Conservation (phyloP, 2,113 vertebrate genomes). For the Tachysurus vachellii region DNA sequence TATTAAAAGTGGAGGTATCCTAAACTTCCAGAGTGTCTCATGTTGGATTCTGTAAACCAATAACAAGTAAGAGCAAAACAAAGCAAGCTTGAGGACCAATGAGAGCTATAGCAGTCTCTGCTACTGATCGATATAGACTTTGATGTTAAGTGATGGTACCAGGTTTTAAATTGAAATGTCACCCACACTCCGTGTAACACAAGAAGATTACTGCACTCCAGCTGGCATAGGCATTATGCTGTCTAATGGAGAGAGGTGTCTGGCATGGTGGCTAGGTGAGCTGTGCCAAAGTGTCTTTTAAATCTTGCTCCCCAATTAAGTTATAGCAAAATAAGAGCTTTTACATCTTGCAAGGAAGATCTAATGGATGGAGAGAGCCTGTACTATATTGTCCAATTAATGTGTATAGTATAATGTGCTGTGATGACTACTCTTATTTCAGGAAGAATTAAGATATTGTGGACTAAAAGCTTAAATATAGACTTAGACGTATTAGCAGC, state of each 20-base stretch:
- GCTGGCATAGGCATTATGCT: slow-evolving; percentile 59
- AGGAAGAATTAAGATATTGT: background rate
- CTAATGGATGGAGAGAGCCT: slow-evolving; percentile 35
- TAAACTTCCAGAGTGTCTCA: background rate
- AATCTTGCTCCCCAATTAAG: slow-evolving; percentile 53
- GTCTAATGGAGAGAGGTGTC: slow-evolving; percentile 57
- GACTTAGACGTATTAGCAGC: background rate
- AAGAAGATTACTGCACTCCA: slow-evolving; percentile 63
- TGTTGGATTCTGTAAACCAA: background rate
- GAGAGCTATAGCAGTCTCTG: slow-evolving; percentile 49
- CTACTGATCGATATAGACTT: slow-evolving; percentile 67
- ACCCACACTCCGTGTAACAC: slow-evolving; percentile 64
- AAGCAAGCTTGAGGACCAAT: slow-evolving; percentile 15
- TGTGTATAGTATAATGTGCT: background rate
- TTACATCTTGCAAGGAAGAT: slow-evolving; percentile 17
- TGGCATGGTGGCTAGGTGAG: slow-evolving; percentile 55
- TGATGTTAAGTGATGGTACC: slow-evolving; percentile 72
- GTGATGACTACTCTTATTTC: background rate
- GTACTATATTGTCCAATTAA: slow-evolving; percentile 10
- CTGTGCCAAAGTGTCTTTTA: slow-evolving; percentile 65
- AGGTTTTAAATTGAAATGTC: slow-evolving; percentile 74
- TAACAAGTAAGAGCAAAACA: slow-evolving; percentile 39
- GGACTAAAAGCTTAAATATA: background rate
- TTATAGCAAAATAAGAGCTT: slow-evolving; percentile 46
- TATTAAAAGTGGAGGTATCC: background rate